Conservation (phyloP, 2,797 vertebrate genomes). For the Lepus oiostolus region DNA sequence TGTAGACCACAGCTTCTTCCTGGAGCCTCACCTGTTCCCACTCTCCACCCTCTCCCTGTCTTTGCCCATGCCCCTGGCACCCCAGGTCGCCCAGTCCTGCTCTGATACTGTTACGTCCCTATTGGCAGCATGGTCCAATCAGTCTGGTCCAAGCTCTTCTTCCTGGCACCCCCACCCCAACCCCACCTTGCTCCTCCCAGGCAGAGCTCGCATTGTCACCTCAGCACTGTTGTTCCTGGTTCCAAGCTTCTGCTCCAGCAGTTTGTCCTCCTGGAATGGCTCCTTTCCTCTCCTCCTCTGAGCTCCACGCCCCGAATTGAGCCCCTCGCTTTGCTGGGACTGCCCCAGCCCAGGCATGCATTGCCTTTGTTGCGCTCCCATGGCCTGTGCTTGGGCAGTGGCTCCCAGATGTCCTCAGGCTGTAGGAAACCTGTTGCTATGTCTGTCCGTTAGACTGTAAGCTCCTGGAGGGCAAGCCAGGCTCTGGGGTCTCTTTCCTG, state of each 20-base stretch:
- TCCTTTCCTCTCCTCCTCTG: background rate
- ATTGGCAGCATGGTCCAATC: background rate
- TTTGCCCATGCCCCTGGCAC: background rate
- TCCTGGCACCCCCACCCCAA: background rate
- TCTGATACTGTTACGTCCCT: background rate
- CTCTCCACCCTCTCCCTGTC: background rate
- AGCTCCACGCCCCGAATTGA: background rate
- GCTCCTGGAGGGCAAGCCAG: background rate
- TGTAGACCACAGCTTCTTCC: background rate
- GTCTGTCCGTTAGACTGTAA: background rate
- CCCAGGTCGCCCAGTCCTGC: background rate
- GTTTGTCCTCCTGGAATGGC: background rate
- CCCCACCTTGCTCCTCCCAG: background rate
- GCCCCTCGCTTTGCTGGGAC: background rate
- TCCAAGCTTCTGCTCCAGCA: background rate
- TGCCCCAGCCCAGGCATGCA: background rate
- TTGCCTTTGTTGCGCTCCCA: background rate
- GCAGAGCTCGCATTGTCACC: background rate
- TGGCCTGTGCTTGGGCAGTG: background rate
- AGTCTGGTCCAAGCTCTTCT: background rate
- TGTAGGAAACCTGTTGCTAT: background rate
- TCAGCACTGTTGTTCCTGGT: background rate
- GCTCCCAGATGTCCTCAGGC: background rate
- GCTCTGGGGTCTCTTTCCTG: conserved; percentile 1
- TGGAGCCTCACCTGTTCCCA: background rate